phyloP scores from a whole-genome alignment of 2,888 invertebrate genomes.

The Sialis lutaria region DNA sequence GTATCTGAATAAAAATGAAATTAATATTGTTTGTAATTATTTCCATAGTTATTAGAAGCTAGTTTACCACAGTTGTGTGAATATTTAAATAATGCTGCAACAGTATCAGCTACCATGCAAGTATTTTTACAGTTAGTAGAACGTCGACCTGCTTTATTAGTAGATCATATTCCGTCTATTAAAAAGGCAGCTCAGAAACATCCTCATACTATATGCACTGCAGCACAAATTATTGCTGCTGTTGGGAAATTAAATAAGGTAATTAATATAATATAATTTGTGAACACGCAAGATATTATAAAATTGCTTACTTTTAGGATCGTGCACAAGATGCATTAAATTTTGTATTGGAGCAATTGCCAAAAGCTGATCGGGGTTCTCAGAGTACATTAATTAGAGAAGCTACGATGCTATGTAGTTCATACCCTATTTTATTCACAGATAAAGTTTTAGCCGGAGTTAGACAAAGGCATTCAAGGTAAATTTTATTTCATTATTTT shows the following conservation, averaged over 20 bases:
- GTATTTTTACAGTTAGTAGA: conserved; percentile 61
- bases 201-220: conserved; percentile 44
- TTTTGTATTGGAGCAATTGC: conserved; percentile 61
- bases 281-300: conserved; percentile 2
- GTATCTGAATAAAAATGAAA: too few species aligned
- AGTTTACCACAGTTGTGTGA: conserved; percentile 69
- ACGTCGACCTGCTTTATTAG: conserved; percentile 47
- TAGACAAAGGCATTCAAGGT: conserved; percentile 39
- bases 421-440: conserved; percentile 63
- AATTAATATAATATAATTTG: conserved; percentile 9
- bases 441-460: conserved; percentile 63
- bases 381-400: conserved; percentile 63
- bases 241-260: conserved; percentile 56
- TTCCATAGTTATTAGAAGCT: conserved; percentile 49
- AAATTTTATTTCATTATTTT: not conserved
- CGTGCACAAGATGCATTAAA: conserved; percentile 66
- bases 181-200: conserved; percentile 47
- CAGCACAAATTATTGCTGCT: conserved; percentile 51
- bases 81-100: conserved; percentile 44
- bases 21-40: conserved; percentile 7
- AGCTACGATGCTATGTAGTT: conserved; percentile 63
- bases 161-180: conserved; percentile 51
- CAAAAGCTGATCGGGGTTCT: conserved; percentile 49
- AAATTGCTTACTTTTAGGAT: conserved; percentile 32
- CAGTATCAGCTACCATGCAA: conserved; percentile 45